Evolutionary conservation across 2,113 vertebrate genomes (phyloP), one percentile per base, ranked within the genome.

Genomic region (Pithys albifrons): DNA sequence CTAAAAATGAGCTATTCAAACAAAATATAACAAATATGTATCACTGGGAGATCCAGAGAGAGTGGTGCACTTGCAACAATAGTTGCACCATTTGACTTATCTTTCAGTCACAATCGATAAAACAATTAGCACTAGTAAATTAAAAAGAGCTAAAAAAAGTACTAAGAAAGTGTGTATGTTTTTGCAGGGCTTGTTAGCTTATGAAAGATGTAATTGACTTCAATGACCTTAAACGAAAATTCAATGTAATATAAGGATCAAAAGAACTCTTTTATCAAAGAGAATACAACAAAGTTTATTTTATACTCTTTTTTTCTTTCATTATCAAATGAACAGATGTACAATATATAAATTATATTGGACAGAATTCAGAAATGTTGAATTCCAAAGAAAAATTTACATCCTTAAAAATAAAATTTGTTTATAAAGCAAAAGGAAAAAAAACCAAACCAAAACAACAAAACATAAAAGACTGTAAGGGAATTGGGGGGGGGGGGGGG

Each of bases 241-340:
- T 93, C 82, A 78, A 17, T 85, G 64, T 85, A 94, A 89, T 87
- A 81, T 28, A 95, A 84, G 33, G 64, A 94, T 88, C 85, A 96
- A 96, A 97, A 94, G 65, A 89, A 89, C 12, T 49, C 31, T 91
- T 93, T 78, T 85, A 89, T 92, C 91, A 94, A 95, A 94, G 88
- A 90, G 86, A 95, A 91, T 67, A 70, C 39, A 90, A 77, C 35
- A 59, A 86, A 88, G 35, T 90, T 79, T 85, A n/a, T 64, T 89
- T 93, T 74, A 59, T 48, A 86, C 27, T 49, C 19, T 73, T 81
- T 87, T 66, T 93, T 90, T 62, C 49, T 95, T 94, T 35, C 59
- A 67, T 82, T 95, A 94, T 95, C 29, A 94, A 91, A 91, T 28
- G 66, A 91, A 83, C 39, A 93, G n/a, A 59, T 76, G 96, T 83